Percentiles rank a stretch among this genome's conserved stretches.
Conservation (phyloP, 2,113 vertebrate genomes). For the Orthonyx spaldingii region DNA sequence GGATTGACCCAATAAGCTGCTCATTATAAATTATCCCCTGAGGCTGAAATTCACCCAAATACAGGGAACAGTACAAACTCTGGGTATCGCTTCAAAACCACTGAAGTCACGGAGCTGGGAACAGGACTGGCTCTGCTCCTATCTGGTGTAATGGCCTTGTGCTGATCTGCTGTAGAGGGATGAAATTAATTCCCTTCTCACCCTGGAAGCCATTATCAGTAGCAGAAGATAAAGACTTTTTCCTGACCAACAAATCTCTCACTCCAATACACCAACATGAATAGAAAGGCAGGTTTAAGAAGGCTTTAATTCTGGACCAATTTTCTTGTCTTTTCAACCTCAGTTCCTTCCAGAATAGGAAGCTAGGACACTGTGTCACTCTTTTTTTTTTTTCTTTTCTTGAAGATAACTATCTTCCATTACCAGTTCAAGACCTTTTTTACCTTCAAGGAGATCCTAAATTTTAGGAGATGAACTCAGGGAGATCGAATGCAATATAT, state of each 20-base stretch:
- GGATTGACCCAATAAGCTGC: background rate
- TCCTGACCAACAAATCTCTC: background rate
- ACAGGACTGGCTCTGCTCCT: background rate
- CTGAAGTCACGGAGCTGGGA: background rate
- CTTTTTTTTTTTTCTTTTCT: background rate
- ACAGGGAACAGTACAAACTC: background rate
- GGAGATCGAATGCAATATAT: background rate
- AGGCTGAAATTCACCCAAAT: background rate
- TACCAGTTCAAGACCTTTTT: background rate
- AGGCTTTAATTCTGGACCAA: background rate
- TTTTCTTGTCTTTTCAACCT: background rate
- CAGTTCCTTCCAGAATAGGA: background rate
- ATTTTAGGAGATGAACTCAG: background rate
- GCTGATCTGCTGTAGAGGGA: background rate
- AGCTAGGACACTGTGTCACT: background rate
- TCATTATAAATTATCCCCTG: background rate
- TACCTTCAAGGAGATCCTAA: background rate
- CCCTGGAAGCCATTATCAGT: background rate
- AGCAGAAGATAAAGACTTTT: background rate
- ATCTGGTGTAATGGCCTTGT: background rate
- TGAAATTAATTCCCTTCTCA: background rate
- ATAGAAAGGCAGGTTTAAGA: background rate
- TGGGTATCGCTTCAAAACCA: background rate
- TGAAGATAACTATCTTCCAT: background rate
- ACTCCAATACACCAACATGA: background rate